Evolutionary conservation across 1,140 invertebrate species (phyloP).

Genomic region (Macrosteles quadrilineatus): DNA sequence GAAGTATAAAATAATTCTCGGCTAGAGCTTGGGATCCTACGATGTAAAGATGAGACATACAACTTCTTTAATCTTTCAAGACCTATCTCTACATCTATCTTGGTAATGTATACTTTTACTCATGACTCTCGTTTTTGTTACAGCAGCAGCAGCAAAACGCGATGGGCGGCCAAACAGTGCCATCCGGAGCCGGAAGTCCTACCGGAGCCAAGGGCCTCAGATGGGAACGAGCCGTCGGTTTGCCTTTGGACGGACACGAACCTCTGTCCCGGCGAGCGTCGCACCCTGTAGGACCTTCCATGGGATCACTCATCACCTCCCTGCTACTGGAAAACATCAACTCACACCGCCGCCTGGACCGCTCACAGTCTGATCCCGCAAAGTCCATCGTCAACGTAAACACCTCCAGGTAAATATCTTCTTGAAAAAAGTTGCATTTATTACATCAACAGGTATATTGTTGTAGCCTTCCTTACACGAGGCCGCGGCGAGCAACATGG

Average conservation of each 20-base stretch:
- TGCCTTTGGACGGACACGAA: conserved; percentile 17
- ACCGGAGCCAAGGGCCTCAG: background rate
- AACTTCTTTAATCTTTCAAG: no score
- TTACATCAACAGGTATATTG: no score
- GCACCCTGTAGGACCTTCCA: conserved; percentile 14
- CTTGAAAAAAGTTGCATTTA: no score
- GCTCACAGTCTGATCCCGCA: conserved; percentile 75
- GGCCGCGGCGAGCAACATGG: no score
- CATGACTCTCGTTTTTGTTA: no score
- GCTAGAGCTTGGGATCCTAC: no score
- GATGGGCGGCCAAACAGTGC: background rate
- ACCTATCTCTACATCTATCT: no score
- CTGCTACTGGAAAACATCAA: conserved; percentile 33
- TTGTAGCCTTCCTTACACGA: no score
- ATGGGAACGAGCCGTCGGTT: conserved; percentile 1
- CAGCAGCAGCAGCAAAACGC: background rate
- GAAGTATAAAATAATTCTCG: no score
- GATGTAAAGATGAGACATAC: no score
- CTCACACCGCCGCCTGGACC: conserved; percentile 75
- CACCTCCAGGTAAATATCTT: conserved; percentile 56
- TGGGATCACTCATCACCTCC: conserved; percentile 32
- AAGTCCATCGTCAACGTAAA: conserved; percentile 52
- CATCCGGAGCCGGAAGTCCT: background rate
- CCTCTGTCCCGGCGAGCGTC: conserved; percentile 21
- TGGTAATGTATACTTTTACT: no score